Evolutionary conservation across 2,797 vertebrate genomes (phyloP).

Genomic region (Notolepis coatsorum): DNA sequence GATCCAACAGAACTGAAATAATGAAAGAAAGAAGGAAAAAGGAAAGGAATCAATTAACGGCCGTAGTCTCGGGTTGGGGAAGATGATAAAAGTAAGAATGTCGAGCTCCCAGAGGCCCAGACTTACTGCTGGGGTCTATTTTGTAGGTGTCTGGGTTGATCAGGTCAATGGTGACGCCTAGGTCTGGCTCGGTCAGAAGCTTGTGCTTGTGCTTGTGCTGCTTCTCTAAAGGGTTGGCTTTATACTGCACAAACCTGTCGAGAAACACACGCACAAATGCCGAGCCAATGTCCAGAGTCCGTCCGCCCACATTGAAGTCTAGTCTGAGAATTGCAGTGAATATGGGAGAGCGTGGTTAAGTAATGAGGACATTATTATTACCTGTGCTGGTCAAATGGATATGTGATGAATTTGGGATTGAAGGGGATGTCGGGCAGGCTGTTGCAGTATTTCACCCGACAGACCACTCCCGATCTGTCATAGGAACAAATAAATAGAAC

Average conservation of each 20-base stretch:
- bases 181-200: constrained; percentile 92
- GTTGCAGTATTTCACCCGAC: constrained; percentile 95
- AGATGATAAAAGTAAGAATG: no score
- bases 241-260: constrained; percentile 94
- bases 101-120: background rate
- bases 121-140: constrained; percentile 89
- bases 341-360: background rate
- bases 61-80: fast-evolving
- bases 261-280: constrained; percentile 15
- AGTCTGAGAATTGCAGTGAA: background rate
- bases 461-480: constrained; percentile 92
- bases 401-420: constrained; percentile 97
- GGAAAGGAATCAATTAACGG: background rate
- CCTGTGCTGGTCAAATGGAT: constrained; percentile 97
- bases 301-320: background rate
- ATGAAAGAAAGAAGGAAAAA: no score
- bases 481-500: constrained; percentile 10
- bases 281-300: background rate
- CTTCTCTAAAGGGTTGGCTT: constrained; percentile 96
- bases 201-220: constrained; percentile 98
- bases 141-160: constrained; percentile 97
- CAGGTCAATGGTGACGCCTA: constrained; percentile 95
- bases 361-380: constrained; percentile 46
- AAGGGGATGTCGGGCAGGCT: constrained; percentile 96
- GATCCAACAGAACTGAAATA: constrained; percentile 90